These are phyloP conservation scores for Lissocephala sabroskyi DNA, from an alignment of 2,888 invertebrate genomes.

Conservation along the genomic window DNA sequence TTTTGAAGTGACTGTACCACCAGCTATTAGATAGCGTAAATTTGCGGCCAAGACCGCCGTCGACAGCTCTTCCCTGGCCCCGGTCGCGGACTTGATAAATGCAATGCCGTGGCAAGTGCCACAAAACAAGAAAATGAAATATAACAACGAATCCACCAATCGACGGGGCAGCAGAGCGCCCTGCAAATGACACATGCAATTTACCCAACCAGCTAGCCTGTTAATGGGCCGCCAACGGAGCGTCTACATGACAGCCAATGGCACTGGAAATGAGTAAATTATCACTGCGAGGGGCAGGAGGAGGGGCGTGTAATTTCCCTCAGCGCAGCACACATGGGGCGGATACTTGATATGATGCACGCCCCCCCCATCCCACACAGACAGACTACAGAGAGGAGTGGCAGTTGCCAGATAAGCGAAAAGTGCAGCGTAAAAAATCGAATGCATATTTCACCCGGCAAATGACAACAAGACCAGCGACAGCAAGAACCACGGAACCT, in stretches of 20 bases:
- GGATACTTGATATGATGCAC: constrained; percentile 61
- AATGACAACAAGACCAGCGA: constrained; percentile 43
- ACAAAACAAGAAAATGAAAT: neutral
- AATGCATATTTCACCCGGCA: constrained; percentile 60
- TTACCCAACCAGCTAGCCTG: constrained; percentile 7
- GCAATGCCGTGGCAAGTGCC: neutral
- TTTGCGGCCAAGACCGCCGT: no score
- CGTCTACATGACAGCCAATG: constrained; percentile 43
- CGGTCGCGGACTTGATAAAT: constrained; percentile 2
- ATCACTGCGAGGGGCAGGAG: constrained; percentile 28
- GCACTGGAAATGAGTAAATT: constrained; percentile 65
- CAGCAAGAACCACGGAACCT: neutral
- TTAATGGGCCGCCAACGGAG: neutral
- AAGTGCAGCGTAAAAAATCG: constrained; percentile 61
- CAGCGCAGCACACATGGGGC: constrained; percentile 36
- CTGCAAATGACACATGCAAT: constrained; percentile 20
- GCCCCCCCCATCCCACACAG: neutral
- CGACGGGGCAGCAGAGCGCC: neutral
- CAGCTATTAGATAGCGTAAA: constrained; percentile 45
- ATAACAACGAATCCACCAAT: neutral
- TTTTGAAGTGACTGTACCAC: constrained; percentile 6
- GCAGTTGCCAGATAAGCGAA: constrained; percentile 54
- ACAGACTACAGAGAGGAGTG: constrained; percentile 3
- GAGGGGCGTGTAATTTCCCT: neutral
- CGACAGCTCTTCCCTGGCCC: no score